phyloP scores from a whole-genome alignment of 2,797 vertebrate genomes.

The Oreortyx pictus region DNA sequence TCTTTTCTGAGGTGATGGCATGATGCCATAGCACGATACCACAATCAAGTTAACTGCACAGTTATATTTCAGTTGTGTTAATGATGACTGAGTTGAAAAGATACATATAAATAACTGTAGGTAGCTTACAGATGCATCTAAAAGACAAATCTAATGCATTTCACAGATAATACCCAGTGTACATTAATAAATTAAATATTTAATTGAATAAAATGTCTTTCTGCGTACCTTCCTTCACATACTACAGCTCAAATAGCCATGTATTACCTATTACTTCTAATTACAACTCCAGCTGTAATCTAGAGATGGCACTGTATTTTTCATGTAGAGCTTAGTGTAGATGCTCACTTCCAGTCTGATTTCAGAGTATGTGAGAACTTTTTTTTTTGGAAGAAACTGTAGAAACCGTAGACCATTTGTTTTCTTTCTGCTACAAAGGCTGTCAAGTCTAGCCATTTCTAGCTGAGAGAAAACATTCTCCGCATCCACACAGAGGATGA shows the following conservation, averaged over 20 bases:
- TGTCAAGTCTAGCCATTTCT: background rate
- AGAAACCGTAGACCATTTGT: constrained; percentile 17
- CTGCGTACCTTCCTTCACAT: background rate
- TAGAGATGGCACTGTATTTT: background rate
- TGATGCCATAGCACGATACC: background rate
- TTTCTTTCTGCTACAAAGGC: background rate
- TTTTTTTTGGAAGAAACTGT: background rate
- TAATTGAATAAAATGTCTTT: background rate
- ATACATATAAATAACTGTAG: background rate
- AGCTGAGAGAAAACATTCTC: background rate
- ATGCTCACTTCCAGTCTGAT: background rate
- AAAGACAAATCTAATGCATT: background rate
- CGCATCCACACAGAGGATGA: background rate
- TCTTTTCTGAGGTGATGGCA: background rate
- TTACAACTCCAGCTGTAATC: background rate
- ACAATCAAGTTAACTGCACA: background rate
- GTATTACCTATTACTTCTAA: background rate
- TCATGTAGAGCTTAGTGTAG: background rate
- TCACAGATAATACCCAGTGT: background rate
- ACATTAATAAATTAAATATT: background rate
- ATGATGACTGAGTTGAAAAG: background rate
- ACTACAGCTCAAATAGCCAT: background rate
- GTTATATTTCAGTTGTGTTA: background rate
- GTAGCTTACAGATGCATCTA: background rate
- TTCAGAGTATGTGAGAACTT: background rate